Conservation (phyloP, 2,888 invertebrate species). For the Ferdinandea cuprea region DNA sequence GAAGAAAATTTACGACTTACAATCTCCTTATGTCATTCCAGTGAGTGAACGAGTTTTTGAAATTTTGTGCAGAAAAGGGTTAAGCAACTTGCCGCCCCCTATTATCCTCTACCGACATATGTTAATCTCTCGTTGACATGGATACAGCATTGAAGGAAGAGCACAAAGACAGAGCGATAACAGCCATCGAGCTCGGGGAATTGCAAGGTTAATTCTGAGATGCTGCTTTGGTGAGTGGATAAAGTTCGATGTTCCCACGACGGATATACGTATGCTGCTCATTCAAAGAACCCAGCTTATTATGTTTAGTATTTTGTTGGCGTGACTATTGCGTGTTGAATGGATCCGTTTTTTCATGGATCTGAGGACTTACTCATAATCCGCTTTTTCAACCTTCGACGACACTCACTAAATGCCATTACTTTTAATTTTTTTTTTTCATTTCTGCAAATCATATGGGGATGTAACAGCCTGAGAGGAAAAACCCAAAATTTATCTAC, state of each 20-base stretch:
- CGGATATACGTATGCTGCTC: not conserved
- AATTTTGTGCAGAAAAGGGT: slow-evolving; percentile 44
- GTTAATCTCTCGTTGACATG: slow-evolving; percentile 63
- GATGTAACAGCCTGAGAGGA: slow-evolving; percentile 27
- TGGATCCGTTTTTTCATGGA: slow-evolving; percentile 1
- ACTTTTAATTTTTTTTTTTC: slow-evolving; percentile 21
- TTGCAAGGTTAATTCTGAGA: slow-evolving; percentile 26
- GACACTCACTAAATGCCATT: slow-evolving; percentile 42
- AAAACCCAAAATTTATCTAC: not conserved
- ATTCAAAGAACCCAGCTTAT: not conserved
- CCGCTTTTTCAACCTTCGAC: slow-evolving; percentile 18
- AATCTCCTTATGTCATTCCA: slow-evolving; percentile 54
- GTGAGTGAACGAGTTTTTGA: slow-evolving; percentile 35
- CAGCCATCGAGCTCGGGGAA: slow-evolving; percentile 9
- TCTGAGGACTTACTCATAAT: slow-evolving; percentile 27
- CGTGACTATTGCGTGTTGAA: slow-evolving; percentile 23
- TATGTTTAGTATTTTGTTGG: not conserved
- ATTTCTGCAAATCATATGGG: slow-evolving; percentile 26
- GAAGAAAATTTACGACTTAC: slow-evolving; percentile 60
- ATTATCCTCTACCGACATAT: slow-evolving; percentile 56
- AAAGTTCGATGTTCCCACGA: slow-evolving; percentile 7
- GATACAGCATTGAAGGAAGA: slow-evolving; percentile 8
- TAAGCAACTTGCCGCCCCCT: slow-evolving; percentile 29
- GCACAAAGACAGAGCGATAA: slow-evolving; percentile 20
- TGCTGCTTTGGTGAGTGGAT: slow-evolving; percentile 22